Evolutionary conservation across 2,888 invertebrate species (phyloP).

Genomic region (Clivina fossor): DNA sequence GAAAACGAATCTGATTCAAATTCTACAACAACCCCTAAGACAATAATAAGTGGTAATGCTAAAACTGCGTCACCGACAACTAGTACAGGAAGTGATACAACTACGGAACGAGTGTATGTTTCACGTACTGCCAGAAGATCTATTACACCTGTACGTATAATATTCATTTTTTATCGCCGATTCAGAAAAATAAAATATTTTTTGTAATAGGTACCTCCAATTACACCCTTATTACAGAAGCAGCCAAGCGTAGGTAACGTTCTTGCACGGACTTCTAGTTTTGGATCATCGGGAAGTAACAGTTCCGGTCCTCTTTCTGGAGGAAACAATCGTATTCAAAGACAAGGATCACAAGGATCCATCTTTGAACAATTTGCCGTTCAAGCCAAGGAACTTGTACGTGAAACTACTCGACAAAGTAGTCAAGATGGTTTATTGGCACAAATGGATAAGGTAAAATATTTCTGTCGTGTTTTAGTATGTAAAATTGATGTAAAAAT

Average conservation of each 20-base stretch:
- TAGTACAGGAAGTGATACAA: conserved; percentile 55
- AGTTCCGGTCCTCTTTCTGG: conserved; percentile 50
- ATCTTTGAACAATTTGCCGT: conserved; percentile 84
- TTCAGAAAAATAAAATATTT: conserved; percentile 42
- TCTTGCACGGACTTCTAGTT: conserved; percentile 65
- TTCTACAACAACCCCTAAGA: conserved; percentile 72
- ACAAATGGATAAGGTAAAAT: conserved; percentile 83
- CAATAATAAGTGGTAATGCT: conserved; percentile 62
- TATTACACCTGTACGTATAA: conserved; percentile 53
- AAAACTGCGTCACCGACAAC: conserved; percentile 57
- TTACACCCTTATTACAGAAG: conserved; percentile 58
- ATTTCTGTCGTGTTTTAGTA: conserved; percentile 16
- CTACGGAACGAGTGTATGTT: conserved; percentile 59
- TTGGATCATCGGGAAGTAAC: conserved; percentile 56
- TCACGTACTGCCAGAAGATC: conserved; percentile 57
- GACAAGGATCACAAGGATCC: conserved; percentile 82
- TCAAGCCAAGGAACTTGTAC: conserved; percentile 85
- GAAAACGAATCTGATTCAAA: conserved; percentile 78
- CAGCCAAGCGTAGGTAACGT: conserved; percentile 64
- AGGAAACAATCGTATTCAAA: conserved; percentile 53
- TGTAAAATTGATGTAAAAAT: conserved; percentile 23
- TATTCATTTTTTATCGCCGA: not conserved
- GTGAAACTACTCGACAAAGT: conserved; percentile 84
- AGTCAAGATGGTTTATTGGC: conserved; percentile 86
- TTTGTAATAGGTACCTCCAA: conserved; percentile 55